Evolutionary conservation across 2,113 vertebrate species (phyloP).

Genomic region (Entomyzon cyanotis): DNA sequence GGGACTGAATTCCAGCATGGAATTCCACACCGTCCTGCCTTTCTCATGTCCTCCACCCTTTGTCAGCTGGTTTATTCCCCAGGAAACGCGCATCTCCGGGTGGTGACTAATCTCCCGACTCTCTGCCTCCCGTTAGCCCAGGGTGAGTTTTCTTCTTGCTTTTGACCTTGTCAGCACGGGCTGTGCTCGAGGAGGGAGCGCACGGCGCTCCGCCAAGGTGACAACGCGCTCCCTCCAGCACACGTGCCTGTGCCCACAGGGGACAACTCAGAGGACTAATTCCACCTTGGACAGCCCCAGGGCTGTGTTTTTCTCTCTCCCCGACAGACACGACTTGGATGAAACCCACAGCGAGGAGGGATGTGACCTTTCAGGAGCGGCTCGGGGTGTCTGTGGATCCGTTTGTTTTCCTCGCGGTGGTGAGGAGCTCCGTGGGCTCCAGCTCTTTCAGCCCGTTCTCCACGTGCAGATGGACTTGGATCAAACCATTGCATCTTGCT

Average conservation of each 20-base stretch:
- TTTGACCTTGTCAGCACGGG: constrained; percentile 20
- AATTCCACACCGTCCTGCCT: not conserved
- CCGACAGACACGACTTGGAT: not conserved
- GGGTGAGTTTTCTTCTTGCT: not conserved
- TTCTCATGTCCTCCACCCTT: not conserved
- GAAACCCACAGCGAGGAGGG: not conserved
- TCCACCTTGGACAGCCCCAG: not conserved
- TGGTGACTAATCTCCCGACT: constrained; percentile 39
- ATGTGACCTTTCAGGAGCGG: not conserved
- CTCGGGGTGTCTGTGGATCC: not conserved
- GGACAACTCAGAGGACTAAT: not conserved
- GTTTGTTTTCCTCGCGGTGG: not conserved
- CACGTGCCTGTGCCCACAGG: not conserved
- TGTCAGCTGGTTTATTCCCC: not conserved
- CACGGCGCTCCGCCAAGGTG: not conserved
- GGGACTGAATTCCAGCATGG: not conserved
- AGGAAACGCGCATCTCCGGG: not conserved
- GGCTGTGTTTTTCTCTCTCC: not conserved
- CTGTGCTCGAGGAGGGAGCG: not conserved
- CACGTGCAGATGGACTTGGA: not conserved
- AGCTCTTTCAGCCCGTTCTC: not conserved
- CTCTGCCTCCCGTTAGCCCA: not conserved
- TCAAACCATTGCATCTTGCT: not conserved
- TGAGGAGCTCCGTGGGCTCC: not conserved
- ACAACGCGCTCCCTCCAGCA: accelerated